These are phyloP conservation scores for Chrysopa pallens DNA, from an alignment of 1,140 invertebrate species.

Conservation along the genomic window DNA sequence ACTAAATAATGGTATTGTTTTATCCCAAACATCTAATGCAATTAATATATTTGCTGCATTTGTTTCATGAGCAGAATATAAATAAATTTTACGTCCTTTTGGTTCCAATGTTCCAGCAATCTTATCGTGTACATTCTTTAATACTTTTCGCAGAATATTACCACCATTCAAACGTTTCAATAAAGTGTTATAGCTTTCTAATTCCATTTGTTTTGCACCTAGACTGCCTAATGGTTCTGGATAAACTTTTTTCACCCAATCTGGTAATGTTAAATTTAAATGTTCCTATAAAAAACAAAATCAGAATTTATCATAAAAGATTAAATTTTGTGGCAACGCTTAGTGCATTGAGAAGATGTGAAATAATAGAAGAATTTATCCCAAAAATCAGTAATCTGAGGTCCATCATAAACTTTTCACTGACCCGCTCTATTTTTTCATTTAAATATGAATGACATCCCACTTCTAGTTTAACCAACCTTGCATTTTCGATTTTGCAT, in stretches of 20 bases:
- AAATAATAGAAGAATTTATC: no score
- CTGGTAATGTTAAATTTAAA: not conserved
- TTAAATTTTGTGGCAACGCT: no score
- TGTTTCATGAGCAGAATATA: constrained; percentile 48
- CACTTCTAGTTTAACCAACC: no score
- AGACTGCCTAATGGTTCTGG: not conserved
- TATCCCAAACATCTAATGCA: constrained; percentile 37
- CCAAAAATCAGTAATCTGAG: no score
- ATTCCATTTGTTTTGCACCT: constrained; percentile 15
- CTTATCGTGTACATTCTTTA: constrained; percentile 24
- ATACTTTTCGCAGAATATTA: constrained; percentile 30
- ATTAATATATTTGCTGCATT: constrained; percentile 41
- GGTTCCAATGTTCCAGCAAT: constrained; percentile 17
- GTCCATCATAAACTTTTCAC: no score
- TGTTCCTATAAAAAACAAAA: constrained; percentile 1
- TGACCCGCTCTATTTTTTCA: no score
- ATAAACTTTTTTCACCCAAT: constrained; percentile 1
- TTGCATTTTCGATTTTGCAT: no score
- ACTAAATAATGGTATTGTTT: constrained; percentile 3
- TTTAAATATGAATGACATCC: no score
- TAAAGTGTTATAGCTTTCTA: constrained; percentile 49
- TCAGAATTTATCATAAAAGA: no score
- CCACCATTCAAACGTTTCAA: constrained; percentile 36
- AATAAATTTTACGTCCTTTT: constrained; percentile 25
- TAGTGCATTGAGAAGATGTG: no score